Evolutionary conservation across 1,140 invertebrate genomes (phyloP), one percentile per base, ranked within the genome.

Genomic region (Penaeus vannamei): DNA sequence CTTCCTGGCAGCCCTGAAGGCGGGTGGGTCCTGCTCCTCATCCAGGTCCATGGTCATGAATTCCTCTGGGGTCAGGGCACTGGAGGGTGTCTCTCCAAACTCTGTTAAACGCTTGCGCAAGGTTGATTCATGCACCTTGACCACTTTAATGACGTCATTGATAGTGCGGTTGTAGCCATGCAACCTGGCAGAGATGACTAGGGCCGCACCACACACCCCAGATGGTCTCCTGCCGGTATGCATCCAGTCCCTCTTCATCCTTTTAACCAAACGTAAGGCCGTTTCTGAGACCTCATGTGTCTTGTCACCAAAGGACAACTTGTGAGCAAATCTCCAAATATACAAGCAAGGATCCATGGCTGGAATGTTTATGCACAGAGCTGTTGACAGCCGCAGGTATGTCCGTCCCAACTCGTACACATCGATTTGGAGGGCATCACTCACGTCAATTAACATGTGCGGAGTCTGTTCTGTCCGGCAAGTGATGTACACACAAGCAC

Each of bases 201-300:
- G 90, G 60, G 92, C 97, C 93, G 98, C 98, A 23, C 98, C 98
- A 94, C 98, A 99, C 53, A 99, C 94, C 53, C 98, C 99, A 1
- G 98, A 99, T 22, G 99, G 98, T 92, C 98, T 94, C 85, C 99
- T 94, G 32, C 99, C 99, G 7, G 97, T 98, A 92, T 99, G 97
- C 93, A 99, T 97, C 93, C 97, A 99, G 93, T 99, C 99, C 92
- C 97, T 95, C 93, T 99, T 99, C 99, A 99, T 99, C 92, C 99
- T 94, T 93, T 98, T 96, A 14, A 99, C 97, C 66, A 99, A 94
- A 87, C 98, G 94, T 61, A 98, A 94, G 0, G 98, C 98, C 2
- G 98, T 99, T 94, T 96, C 97, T n/a, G 96, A 97, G 5, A 99
- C 98, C 92, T 98, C 96, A 92, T 99, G 96, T 10, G 96, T 97